Evolutionary conservation across 1,140 invertebrate genomes (phyloP), one percentile per base, ranked within the genome.

Genomic region (Nilaparvata lugens): DNA sequence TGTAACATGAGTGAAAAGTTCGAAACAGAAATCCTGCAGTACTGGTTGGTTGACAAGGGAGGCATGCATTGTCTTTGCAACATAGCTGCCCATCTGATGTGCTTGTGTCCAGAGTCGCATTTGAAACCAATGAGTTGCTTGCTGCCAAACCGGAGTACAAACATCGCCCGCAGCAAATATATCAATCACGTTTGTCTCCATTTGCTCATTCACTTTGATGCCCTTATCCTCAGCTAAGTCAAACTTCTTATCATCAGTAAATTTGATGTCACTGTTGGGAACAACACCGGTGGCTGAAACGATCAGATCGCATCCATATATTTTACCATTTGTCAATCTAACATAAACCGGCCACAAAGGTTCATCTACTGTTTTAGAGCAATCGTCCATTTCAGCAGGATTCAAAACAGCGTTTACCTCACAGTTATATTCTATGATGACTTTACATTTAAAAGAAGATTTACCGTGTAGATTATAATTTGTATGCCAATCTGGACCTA

Each of bases 61-160:
- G 2, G 83, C 84, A 62, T 83, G 78, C 91, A 99, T 98, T 61
- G 87, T 86, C 72, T 92, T 89, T 0, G 91, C 95, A 14, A 89
- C 93, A 78, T 95, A 97, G 43, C 81, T 79, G 11, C 95, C 97
- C 95, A 98, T 98, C 76, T 97, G 94, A 62, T 93, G 75, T 0
- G 96, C 97, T 78, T 99, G 97, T 4, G 93, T 94, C 97, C 97
- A 99, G 1, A 99, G 73, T 52, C 94, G 79, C 87, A 98, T 94
- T 76, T 97, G 95, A 74, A 96, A 89, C 96, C 96, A 98, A 70
- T 96, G 89, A 40, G 79, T 72, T 0, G 91, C 81, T 55, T 75
- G 68, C 16, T 81, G 70, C 95, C 96, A 98, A 25, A 72, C 72
- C 25, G 87, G 85, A 63, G 80, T 81, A 68, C 93, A 97, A 7